Percentiles rank a stretch among this genome's conserved stretches.
phyloP scores from a whole-genome alignment of 2,888 invertebrate species.

The Lordiphosa fenestrarum region DNA sequence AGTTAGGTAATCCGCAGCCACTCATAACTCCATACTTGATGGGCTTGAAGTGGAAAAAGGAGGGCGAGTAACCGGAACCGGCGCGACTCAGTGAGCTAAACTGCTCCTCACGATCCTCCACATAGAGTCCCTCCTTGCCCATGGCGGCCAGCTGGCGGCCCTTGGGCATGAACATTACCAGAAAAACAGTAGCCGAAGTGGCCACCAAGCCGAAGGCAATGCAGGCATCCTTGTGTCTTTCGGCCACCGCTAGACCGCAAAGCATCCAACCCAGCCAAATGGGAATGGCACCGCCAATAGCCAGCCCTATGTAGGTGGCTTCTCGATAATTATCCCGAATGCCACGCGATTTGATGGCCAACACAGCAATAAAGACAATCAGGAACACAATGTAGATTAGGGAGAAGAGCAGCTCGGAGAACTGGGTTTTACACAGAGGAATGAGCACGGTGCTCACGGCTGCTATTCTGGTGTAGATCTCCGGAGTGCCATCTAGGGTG shows the following conservation, averaged over 20 bases:
- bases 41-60: slow-evolving; percentile 96
- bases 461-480: slow-evolving; percentile 74
- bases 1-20: slow-evolving; percentile 80
- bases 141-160: slow-evolving; percentile 94
- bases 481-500: slow-evolving; percentile 61
- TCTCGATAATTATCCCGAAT: slow-evolving; percentile 96
- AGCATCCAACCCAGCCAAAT: slow-evolving; percentile 93
- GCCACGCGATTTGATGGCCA: slow-evolving; percentile 91
- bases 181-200: slow-evolving; percentile 91
- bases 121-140: slow-evolving; percentile 92
- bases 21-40: slow-evolving; percentile 88
- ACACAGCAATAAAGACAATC: slow-evolving; percentile 90
- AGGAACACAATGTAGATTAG: slow-evolving; percentile 92
- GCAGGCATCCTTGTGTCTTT: slow-evolving; percentile 91
- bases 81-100: slow-evolving; percentile 89
- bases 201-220: slow-evolving; percentile 93
- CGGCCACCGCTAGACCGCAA: slow-evolving; percentile 89
- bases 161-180: slow-evolving; percentile 96
- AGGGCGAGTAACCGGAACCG: slow-evolving; percentile 93
- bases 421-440: slow-evolving; percentile 84
- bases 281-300: slow-evolving; percentile 91
- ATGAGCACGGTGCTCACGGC: slow-evolving; percentile 78
- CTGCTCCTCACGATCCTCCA: slow-evolving; percentile 90
- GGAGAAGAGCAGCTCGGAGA: slow-evolving; percentile 88
- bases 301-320: slow-evolving; percentile 94